Evolutionary conservation across 2,113 vertebrate species (phyloP).

Genomic region (Ursus arctos): DNA sequence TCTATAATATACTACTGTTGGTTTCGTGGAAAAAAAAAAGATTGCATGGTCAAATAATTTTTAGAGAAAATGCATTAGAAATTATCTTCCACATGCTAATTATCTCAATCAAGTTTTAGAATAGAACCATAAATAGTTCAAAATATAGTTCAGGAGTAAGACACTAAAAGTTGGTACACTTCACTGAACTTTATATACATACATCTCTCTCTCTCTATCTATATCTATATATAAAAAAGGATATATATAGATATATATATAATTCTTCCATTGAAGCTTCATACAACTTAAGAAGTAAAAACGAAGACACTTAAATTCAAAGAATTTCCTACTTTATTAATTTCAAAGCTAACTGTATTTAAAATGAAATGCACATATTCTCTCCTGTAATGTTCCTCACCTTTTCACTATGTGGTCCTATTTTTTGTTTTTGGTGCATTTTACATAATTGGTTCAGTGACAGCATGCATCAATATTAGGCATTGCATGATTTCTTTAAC

Average conservation of each 20-base stretch:
- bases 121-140: background rate
- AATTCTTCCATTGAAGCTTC: background rate
- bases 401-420: background rate
- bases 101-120: background rate
- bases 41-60: background rate
- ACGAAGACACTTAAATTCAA: background rate
- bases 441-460: background rate
- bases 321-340: background rate
- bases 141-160: background rate
- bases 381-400: background rate
- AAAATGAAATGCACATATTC: background rate
- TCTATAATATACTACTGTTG: background rate
- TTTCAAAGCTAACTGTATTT: background rate
- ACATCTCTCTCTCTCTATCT: too few species aligned
- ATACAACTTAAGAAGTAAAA: background rate
- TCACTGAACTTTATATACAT: background rate
- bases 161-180: background rate
- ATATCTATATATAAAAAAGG: background rate
- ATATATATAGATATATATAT: background rate
- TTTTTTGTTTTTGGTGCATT: slow-evolving; percentile 7
- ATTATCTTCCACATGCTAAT: background rate
- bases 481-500: background rate
- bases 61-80: background rate
- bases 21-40: background rate
- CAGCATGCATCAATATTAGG: background rate